Evolutionary conservation across 23 tunicate genomes (phyloP).

Genomic region (Clavelina lepadiformis): DNA sequence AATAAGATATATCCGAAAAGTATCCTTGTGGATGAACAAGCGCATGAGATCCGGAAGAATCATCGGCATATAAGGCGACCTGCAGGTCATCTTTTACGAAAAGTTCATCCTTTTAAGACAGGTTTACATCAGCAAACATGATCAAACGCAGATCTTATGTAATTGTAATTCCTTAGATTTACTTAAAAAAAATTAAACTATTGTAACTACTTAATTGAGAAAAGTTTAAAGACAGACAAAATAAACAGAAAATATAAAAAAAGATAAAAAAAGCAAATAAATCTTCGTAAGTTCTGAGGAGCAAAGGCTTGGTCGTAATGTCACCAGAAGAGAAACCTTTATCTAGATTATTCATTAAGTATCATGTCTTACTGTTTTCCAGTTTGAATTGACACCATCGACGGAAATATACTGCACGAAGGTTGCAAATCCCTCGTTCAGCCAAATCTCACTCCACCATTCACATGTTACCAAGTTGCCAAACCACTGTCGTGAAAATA

Average conservation of each 20-base stretch:
- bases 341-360: neutral
- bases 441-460: slow-evolving; percentile 86
- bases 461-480: slow-evolving; percentile 74
- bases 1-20: slow-evolving; percentile 56
- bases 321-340: neutral
- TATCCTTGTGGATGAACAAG: slow-evolving; percentile 64
- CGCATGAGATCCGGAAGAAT: slow-evolving; percentile 51
- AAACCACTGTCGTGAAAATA: slow-evolving; percentile 97
- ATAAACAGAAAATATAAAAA: neutral
- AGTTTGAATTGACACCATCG: slow-evolving; percentile 52
- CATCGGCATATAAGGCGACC: slow-evolving; percentile 45
- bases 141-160: too few species aligned
- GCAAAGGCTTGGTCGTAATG: neutral
- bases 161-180: too few species aligned
- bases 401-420: slow-evolving; percentile 61
- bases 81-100: slow-evolving; percentile 69
- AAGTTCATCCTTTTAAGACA: slow-evolving; percentile 60
- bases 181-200: too few species aligned
- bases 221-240: neutral
- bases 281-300: too few species aligned
- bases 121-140: too few species aligned
- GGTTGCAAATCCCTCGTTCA: slow-evolving; percentile 90
- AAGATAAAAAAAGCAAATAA: too few species aligned
- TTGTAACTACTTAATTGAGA: neutral
- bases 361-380: slow-evolving; percentile 36